A percentile compares a stretch with the other conserved stretches of the same genome.
phyloP scores from a whole-genome alignment of 2,113 vertebrate genomes.

The Marmota flaviventris region DNA sequence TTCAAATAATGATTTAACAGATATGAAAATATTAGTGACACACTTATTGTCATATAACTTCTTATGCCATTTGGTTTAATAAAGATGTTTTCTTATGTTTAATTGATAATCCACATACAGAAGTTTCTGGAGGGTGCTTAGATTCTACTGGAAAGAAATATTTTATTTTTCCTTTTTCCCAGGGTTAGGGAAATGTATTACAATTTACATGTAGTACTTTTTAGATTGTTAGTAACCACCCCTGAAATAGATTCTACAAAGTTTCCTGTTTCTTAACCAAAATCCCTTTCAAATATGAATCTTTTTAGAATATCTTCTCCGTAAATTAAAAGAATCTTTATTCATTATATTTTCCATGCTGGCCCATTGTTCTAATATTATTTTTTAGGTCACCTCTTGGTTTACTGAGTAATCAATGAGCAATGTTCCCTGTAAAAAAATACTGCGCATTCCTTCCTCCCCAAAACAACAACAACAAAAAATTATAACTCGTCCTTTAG shows the following conservation, averaged over 20 bases:
- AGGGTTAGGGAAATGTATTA: constrained; percentile 8
- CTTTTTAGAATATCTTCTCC: neutral
- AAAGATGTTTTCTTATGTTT: neutral
- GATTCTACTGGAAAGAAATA: neutral
- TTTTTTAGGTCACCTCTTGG: neutral
- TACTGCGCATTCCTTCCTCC: neutral
- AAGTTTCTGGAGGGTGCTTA: constrained; percentile 11
- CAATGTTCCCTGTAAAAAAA: neutral
- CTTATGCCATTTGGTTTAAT: neutral
- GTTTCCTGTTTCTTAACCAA: neutral
- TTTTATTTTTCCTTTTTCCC: neutral
- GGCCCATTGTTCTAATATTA: neutral
- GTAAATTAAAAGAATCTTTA: neutral
- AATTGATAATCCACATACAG: neutral
- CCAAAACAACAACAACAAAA: neutral
- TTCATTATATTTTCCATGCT: neutral
- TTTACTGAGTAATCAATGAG: neutral
- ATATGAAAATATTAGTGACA: neutral
- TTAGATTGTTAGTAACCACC: neutral
- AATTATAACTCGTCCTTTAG: neutral
- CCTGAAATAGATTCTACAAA: neutral
- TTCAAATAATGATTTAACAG: neutral
- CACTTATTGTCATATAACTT: neutral
- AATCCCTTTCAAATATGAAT: neutral
- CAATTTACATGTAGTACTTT: neutral